Base-by-base conservation (phyloP, 2,113 vertebrate genomes). In the Gavia stellata region DNA sequence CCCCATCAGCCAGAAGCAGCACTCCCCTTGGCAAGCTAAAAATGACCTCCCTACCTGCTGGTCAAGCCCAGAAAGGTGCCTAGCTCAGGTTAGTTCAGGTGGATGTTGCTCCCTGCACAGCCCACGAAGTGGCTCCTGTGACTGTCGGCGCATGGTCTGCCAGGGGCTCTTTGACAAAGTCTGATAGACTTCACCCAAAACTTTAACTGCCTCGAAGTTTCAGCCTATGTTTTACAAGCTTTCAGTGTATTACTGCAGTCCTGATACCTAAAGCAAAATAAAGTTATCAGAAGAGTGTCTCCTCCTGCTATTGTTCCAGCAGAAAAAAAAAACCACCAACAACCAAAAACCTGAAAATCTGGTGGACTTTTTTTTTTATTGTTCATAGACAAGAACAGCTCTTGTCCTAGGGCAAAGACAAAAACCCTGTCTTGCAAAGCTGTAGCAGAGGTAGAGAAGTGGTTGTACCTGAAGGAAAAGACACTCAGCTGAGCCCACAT, bases 101-200 rank as follows among this genome's bases (percentile, higher is more conserved):
- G 15, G 63, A 23, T 6, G 7, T 59, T 26, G 34, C 33, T 61
- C 19, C 36, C 17, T 1, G 4, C 17, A 7, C 33, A 38, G 34
- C 47, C 49, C 29, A 26, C 33, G 9, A 0, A 2, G 1, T 12
- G 33, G 14, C 17, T 79, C 33, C 40, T 33, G 34, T 33, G 31
- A 3, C n/a, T 81, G 65, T 14, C 1, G 0, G 21, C 1, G 2
- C n/a, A 19, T 2, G 24, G 19, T 53, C 47, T 70, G 55, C 55
- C 9, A 18, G 49, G 12, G 20, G n/a, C 23, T 58, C 44, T 42
- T 93, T 10, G 53, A 12, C 49, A 21, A 67, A 17, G 1, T 17
- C 38, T 36, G 21, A 26, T 2, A 20, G 38, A 63, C 53, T 65
- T 68, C 52, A 16, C 24, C 34, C 3, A 0, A 45, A 73, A 55